These are phyloP conservation scores for Diabrotica virgifera DNA, from an alignment of 1,140 invertebrate species.

Conservation along the genomic window DNA sequence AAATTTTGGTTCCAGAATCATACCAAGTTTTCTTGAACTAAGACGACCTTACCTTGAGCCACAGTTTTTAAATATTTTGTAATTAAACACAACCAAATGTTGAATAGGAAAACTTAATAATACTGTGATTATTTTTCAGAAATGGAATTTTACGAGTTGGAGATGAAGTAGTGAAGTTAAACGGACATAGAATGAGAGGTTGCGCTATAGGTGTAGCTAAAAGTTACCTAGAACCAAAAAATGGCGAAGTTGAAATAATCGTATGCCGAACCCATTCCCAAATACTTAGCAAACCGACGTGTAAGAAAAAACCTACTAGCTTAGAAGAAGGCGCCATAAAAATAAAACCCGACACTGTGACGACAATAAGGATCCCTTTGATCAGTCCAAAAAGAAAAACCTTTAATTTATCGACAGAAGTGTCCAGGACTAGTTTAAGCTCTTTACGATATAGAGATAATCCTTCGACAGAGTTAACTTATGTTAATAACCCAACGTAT, in stretches of 20 bases:
- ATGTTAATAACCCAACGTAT: no score
- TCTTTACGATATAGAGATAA: not conserved
- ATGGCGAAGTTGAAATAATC: slow-evolving; percentile 41
- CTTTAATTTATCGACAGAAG: not conserved
- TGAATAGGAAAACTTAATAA: no score
- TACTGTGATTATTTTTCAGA: slow-evolving; percentile 48
- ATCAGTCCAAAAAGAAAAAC: not conserved
- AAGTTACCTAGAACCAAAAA: slow-evolving; percentile 28
- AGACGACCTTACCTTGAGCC: no score
- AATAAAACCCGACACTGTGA: not conserved
- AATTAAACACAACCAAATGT: no score
- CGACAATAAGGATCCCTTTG: not conserved
- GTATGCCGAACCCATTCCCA: slow-evolving; percentile 27
- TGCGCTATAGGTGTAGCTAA: slow-evolving; percentile 57
- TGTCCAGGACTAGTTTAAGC: not conserved
- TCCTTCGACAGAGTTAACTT: no score
- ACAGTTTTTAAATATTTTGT: no score
- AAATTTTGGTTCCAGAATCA: no score
- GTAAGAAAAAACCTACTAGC: slow-evolving; percentile 19
- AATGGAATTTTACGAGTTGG: slow-evolving; percentile 74
- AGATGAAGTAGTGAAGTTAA: slow-evolving; percentile 83
- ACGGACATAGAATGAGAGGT: slow-evolving; percentile 74
- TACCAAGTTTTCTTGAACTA: no score
- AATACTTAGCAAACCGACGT: slow-evolving; percentile 6
- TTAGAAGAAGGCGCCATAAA: not conserved